These are phyloP conservation scores for Desmophyllum pertusum DNA, from an alignment of 92 coral and sea anemone genomes.

Conservation along the genomic window DNA sequence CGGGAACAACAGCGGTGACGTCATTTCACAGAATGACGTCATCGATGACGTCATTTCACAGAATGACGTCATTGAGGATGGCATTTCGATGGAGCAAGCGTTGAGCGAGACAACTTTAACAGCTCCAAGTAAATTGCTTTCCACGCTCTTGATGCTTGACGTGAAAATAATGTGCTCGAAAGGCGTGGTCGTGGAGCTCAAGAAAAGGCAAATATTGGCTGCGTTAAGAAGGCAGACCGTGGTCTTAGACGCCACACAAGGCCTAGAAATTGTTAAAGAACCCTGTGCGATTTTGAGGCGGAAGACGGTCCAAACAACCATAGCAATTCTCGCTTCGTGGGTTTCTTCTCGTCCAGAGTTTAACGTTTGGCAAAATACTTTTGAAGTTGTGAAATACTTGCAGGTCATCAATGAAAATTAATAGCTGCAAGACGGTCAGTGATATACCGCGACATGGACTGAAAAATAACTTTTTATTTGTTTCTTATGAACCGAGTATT, in stretches of 20 bases:
- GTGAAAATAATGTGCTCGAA: slow-evolving; percentile 25
- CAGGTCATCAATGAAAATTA: neutral
- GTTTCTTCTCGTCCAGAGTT: neutral
- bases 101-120: neutral
- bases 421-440: too few relatives aligned
- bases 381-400: slow-evolving; percentile 31
- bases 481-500: too few relatives aligned
- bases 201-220: slow-evolving; percentile 14
- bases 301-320: neutral
- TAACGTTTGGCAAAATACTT: neutral
- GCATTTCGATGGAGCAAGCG: slow-evolving; percentile 12
- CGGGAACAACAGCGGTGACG: neutral
- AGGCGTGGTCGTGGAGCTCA: slow-evolving; percentile 19
- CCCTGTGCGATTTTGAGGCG: slow-evolving; percentile 32
- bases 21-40: neutral
- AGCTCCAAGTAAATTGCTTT: neutral
- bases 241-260: slow-evolving; percentile 26
- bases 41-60: neutral
- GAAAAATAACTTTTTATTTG: too few relatives aligned
- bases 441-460: too few relatives aligned
- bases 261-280: slow-evolving; percentile 31
- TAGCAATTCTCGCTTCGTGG: slow-evolving; percentile 19
- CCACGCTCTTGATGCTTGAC: slow-evolving; percentile 14
- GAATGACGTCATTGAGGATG: neutral
- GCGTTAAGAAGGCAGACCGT: slow-evolving; percentile 27